These are phyloP conservation scores for Drosophila parthenogenetica DNA, from an alignment of 2,888 invertebrate species.

Conservation along the genomic window DNA sequence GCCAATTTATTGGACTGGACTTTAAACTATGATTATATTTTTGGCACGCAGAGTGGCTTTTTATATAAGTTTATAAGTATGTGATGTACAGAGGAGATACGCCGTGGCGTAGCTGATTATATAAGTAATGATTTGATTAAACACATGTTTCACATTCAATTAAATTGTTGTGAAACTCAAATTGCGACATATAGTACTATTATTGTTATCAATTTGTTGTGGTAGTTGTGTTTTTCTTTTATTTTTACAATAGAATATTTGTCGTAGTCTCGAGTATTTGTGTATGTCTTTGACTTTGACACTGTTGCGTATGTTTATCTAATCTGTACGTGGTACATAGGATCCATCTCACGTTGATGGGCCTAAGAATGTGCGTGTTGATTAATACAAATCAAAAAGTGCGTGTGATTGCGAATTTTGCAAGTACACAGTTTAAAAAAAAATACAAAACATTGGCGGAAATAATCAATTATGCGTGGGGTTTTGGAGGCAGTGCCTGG, in stretches of 20 bases:
- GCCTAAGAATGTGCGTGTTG: slow-evolving; percentile 38
- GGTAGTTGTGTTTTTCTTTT: slow-evolving; percentile 11
- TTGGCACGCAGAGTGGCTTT: slow-evolving; percentile 1
- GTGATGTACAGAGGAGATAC: not conserved
- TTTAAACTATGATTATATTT: slow-evolving; percentile 31
- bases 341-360: not conserved
- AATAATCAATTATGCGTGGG: slow-evolving; percentile 59
- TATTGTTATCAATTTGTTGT: slow-evolving; percentile 40
- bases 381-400: slow-evolving; percentile 54
- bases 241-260: slow-evolving; percentile 20
- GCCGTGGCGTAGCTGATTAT: slow-evolving; percentile 45
- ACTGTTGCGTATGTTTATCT: slow-evolving; percentile 27
- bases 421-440: too few relatives aligned
- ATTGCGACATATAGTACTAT: slow-evolving; percentile 18
- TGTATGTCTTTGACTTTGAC: slow-evolving; percentile 37
- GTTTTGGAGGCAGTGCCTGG: slow-evolving; percentile 59
- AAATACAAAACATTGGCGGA: slow-evolving; percentile 58
- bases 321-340: slow-evolving; percentile 27
- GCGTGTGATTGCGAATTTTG: slow-evolving; percentile 40
- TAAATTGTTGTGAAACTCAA: slow-evolving; percentile 64
- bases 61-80: not conserved
- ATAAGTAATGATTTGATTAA: slow-evolving; percentile 28
- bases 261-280: slow-evolving; percentile 34
- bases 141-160: slow-evolving; percentile 33
- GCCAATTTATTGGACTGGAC: slow-evolving; percentile 13